Conservation (phyloP, 2,888 invertebrate genomes). For the Ormyrus thymus region DNA sequence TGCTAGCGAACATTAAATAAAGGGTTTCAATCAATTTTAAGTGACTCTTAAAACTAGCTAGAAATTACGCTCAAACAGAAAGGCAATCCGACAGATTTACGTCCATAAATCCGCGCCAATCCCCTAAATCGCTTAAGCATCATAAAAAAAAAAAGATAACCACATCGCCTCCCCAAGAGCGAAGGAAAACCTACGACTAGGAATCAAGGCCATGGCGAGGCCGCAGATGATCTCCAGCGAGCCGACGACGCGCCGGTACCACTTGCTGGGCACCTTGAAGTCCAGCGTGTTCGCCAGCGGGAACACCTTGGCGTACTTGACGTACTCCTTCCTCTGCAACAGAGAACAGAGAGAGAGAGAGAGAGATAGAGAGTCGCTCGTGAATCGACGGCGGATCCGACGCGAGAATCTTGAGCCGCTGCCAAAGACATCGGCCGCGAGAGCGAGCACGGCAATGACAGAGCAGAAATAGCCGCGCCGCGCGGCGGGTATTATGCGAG, state of each 20-base stretch:
- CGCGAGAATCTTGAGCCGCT: constrained; percentile 8
- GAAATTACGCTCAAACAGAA: too few relatives aligned
- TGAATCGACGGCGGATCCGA: too few relatives aligned
- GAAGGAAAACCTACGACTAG: constrained; percentile 83
- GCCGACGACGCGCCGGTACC: constrained; percentile 91
- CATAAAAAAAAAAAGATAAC: too few relatives aligned
- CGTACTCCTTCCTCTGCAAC: constrained; percentile 92
- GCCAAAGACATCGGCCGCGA: constrained; percentile 41
- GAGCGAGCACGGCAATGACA: constrained; percentile 41
- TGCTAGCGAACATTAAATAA: too few relatives aligned
- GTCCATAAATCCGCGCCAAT: too few relatives aligned
- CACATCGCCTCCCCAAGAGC: too few relatives aligned
- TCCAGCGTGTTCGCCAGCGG: constrained; percentile 87
- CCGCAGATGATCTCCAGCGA: constrained; percentile 90
- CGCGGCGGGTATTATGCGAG: background rate
- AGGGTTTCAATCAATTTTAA: too few relatives aligned
- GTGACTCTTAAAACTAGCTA: too few relatives aligned
- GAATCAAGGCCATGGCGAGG: constrained; percentile 86
- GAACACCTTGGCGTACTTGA: constrained; percentile 97
- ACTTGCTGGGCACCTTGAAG: constrained; percentile 93
- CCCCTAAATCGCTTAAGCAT: too few relatives aligned
- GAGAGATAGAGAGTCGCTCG: background rate
- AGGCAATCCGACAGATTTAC: too few relatives aligned
- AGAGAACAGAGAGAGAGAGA: constrained; percentile 15
- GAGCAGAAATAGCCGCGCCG: constrained; percentile 45